Evolutionary conservation across 2,113 vertebrate genomes (phyloP).

Genomic region (Raja brachyura): DNA sequence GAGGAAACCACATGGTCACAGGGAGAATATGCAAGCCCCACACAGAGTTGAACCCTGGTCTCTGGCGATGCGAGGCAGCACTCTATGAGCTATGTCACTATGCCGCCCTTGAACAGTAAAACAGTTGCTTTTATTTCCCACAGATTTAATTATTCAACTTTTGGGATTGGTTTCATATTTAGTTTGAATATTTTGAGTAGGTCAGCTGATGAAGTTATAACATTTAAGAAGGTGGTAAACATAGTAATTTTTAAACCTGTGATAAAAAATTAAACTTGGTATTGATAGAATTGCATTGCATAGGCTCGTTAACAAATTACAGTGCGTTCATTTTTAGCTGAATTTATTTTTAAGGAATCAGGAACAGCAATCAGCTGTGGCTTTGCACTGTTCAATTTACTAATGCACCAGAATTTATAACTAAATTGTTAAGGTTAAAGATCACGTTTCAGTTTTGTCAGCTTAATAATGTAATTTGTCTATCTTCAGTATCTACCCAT

Average conservation of each 20-base stretch:
- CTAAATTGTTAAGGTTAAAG: not conserved
- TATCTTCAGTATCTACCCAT: not conserved
- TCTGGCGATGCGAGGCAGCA: no score
- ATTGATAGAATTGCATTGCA: not conserved
- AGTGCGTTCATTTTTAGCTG: not conserved
- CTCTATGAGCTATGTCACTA: no score
- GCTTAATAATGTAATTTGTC: no score
- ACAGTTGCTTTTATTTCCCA: not conserved
- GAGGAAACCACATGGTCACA: no score
- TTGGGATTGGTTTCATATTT: not conserved
- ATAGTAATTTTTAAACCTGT: not conserved
- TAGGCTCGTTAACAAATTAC: no score
- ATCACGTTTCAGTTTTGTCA: not conserved
- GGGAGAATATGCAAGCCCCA: no score
- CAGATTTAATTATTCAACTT: not conserved
- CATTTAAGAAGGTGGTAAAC: not conserved
- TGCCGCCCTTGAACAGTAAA: not conserved
- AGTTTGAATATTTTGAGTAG: not conserved
- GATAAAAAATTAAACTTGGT: not conserved
- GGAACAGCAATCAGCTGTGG: not conserved
- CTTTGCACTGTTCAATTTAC: not conserved
- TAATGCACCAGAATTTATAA: not conserved
- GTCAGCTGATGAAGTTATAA: not conserved
- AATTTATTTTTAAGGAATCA: not conserved
- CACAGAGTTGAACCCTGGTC: no score